Conservation (phyloP, 1,140 invertebrate species). For the Anastatus disparis region DNA sequence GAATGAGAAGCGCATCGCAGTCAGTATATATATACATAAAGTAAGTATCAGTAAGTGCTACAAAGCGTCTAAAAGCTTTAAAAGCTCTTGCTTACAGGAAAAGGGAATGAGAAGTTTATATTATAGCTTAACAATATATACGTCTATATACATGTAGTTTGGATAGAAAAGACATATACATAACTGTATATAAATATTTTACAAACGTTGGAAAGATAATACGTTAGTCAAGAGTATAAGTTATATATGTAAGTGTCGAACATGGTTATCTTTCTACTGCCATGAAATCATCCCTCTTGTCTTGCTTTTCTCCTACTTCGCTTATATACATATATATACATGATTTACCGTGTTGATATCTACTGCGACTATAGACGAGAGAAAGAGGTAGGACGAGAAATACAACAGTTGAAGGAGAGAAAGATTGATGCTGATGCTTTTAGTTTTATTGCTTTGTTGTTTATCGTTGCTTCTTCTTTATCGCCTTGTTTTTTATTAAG, state of each 20-base stretch:
- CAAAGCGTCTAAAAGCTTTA: no score
- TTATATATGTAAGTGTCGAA: slow-evolving; percentile 5
- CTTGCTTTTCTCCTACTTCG: neutral
- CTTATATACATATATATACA: neutral
- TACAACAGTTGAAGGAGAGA: neutral
- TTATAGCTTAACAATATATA: no score
- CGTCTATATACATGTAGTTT: no score
- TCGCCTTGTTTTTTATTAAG: neutral
- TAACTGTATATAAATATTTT: no score
- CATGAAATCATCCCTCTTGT: slow-evolving; percentile 20
- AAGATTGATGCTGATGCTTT: slow-evolving; percentile 8
- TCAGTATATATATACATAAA: no score
- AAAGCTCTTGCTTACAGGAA: no score
- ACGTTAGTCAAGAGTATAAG: neutral
- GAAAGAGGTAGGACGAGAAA: neutral
- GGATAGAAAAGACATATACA: no score
- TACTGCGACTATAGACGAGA: no score
- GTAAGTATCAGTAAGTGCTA: no score
- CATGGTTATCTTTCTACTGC: slow-evolving; percentile 27
- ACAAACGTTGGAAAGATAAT: slow-evolving; percentile 20
- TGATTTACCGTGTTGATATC: neutral
- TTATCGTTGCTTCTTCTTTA: neutral
- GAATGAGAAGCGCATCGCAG: no score
- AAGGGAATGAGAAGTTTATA: no score
- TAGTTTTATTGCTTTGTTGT: neutral